Evolutionary conservation across 23 tunicate species (phyloP), one percentile per base, ranked within the genome.

Genomic region (Ciona savignyi): DNA sequence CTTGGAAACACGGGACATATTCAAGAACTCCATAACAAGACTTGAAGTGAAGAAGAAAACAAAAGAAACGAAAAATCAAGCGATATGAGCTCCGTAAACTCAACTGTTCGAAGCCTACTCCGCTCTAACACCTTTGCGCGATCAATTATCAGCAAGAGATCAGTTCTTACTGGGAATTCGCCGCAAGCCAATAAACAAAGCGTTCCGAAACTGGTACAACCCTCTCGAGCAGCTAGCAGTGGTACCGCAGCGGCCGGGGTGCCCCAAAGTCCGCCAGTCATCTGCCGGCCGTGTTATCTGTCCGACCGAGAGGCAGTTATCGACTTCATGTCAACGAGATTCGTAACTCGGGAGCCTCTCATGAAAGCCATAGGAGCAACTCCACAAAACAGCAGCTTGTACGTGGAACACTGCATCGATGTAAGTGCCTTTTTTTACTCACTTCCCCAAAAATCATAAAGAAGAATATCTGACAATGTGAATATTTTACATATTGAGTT

Each of bases 341-440:
- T 88, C 56, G 72, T 82, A 35, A 81, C 73, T 24, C 67, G 96
- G 4, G 96, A 88, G 63, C 96, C 96, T 21, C 66, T 88, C 23
- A 77, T 88, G 87, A 77, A 48, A 29, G 71, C 74, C 21, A 29
- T 82, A 1, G 81, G 75, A 6, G 87, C 83, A 27, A 82, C 83
- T 3, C 65, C 80, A 29, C 68, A 24, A 30, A 85, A 88, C 62
- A 67, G 86, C 4, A 72, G 80, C 34, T 34, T 62, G 33, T 88
- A 69, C 64, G 77, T 88, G 33, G 80, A 85, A 31, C 78, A 77
- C 67, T 66, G 77, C 61, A 74, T 88, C 33, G 86, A 88, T 74
- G 96, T 88, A 88, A 81, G 95, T 76, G 33, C 21, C 25, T 33
- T 6, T 6, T 42, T 42, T 42, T 15, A 42, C n/a, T n/a, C n/a